A percentile compares a stretch with the other conserved stretches of the same genome.
phyloP scores from a whole-genome alignment of 2,888 invertebrate species.

The Hipparchia semele region DNA sequence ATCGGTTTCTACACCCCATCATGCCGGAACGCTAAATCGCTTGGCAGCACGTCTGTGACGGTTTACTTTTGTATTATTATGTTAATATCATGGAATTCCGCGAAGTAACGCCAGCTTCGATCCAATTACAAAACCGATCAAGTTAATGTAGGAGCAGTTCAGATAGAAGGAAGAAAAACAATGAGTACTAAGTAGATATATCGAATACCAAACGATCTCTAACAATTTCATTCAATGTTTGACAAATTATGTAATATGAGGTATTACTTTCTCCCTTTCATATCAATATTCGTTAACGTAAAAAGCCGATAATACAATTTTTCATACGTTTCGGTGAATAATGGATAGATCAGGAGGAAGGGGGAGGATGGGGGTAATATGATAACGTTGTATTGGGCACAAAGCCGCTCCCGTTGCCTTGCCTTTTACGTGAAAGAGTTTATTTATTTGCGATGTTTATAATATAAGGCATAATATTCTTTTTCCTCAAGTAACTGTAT shows the following conservation, averaged over 20 bases:
- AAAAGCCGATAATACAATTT: slow-evolving; percentile 33
- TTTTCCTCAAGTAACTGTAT: not conserved
- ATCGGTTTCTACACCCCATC: too few relatives aligned
- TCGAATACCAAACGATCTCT: slow-evolving; percentile 5
- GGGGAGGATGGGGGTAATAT: slow-evolving; percentile 26
- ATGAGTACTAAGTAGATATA: not conserved
- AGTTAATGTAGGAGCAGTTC: too few relatives aligned
- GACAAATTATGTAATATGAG: slow-evolving; percentile 14
- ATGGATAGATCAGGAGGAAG: slow-evolving; percentile 25
- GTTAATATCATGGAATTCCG: too few relatives aligned
- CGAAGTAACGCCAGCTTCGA: too few relatives aligned
- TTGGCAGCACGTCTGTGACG: too few relatives aligned
- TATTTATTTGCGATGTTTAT: slow-evolving; percentile 32
- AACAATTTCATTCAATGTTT: slow-evolving; percentile 4
- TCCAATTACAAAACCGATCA: too few relatives aligned
- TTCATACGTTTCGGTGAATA: slow-evolving; percentile 28
- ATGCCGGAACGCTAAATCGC: too few relatives aligned
- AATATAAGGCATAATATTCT: slow-evolving; percentile 6
- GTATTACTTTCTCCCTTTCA: slow-evolving; percentile 8
- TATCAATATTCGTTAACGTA: slow-evolving; percentile 24
- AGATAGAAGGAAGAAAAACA: too few relatives aligned
- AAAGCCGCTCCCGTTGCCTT: slow-evolving; percentile 24
- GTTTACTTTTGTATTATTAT: too few relatives aligned
- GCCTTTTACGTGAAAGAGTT: slow-evolving; percentile 29
- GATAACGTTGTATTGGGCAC: slow-evolving; percentile 30